Base-by-base conservation (phyloP, 2,113 vertebrate species). In the Melanocharis versteri region DNA sequence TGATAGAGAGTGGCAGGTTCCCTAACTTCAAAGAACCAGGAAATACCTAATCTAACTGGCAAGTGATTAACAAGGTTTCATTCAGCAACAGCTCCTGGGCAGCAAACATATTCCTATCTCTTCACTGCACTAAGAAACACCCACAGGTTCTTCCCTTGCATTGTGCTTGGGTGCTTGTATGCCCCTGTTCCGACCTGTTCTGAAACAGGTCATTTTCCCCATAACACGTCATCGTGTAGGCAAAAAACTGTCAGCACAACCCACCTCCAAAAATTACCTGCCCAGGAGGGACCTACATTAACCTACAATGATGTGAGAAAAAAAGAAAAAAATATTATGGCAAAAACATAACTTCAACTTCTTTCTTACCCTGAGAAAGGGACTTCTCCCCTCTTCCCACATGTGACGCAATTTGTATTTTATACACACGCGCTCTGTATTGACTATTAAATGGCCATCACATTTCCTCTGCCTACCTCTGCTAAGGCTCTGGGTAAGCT, bases 201-300 rank as follows among this genome's bases (percentile, higher is more conserved):
- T 33, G 23, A 21, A 37, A 31, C 5, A 68, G 26, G 31, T 42
- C 1, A 31, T 37, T 70, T n/a, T 16, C 11, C 14, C 2, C 33
- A 7, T 14, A 33, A 33, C 3, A 18, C 5, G 0, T 54, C 54
- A 87, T 1, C 0, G 0, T 20, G 8, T 9, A 60, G 31, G 19
- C 13, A 62, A 87, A 87, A 60, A 64, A 10, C 10, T 13, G 22
- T 15, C 56, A 80, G 57, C 3, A 1, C 16, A 86, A 72, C 15
- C 53, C 13, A 60, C 20, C 37, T 20, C 15, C 23, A 84, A 68
- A 44, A 72, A 23, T 5, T 10, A 71, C 24, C 56, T 64, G 69
- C 35, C 40, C 57, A 57, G 11, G 37, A 48, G 16, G 27, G 23
- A 79, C 37, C 22, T 76, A 40, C 1, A 0, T 56, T 51, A 75